A percentile compares a stretch with the other conserved stretches of the same genome.
Conservation (phyloP, 2,113 vertebrate species). For the Columba livia region DNA sequence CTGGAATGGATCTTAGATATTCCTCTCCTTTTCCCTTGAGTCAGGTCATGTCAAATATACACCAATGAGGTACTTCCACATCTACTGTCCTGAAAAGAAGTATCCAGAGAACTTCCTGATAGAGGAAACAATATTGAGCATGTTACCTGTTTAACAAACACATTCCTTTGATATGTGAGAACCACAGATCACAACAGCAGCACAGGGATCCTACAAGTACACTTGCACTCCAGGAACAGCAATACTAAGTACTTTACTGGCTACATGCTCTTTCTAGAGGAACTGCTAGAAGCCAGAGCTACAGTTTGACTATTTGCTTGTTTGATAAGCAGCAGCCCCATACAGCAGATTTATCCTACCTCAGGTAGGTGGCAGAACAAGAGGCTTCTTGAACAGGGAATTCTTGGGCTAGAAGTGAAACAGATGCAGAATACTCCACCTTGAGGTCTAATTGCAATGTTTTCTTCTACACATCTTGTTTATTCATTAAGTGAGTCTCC, state of each 20-base stretch:
- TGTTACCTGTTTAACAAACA: neutral
- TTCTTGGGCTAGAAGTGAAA: constrained; percentile 59
- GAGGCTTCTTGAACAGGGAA: constrained; percentile 32
- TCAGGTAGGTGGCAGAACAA: constrained; percentile 44
- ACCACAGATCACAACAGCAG: neutral
- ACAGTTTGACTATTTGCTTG: constrained; percentile 15
- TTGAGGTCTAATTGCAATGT: constrained; percentile 8
- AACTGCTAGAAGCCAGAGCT: constrained; percentile 44
- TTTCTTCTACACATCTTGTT: neutral
- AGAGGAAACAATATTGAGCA: neutral
- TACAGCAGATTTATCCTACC: constrained; percentile 32
- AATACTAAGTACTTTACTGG: neutral
- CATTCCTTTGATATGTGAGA: neutral
- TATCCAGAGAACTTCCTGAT: neutral
- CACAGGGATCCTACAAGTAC: constrained; percentile 10
- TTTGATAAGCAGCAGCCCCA: constrained; percentile 1
- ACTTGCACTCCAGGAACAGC: neutral
- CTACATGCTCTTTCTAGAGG: constrained; percentile 40
- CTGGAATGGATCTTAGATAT: neutral
- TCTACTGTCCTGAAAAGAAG: neutral
- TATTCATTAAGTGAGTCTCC: neutral
- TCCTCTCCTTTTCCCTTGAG: neutral
- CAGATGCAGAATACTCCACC: constrained; percentile 38
- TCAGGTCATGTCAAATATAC: neutral
- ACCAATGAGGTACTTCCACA: neutral